Base-by-base conservation (phyloP, 2,113 vertebrate species). In the Oncorhynchus mykiss region DNA sequence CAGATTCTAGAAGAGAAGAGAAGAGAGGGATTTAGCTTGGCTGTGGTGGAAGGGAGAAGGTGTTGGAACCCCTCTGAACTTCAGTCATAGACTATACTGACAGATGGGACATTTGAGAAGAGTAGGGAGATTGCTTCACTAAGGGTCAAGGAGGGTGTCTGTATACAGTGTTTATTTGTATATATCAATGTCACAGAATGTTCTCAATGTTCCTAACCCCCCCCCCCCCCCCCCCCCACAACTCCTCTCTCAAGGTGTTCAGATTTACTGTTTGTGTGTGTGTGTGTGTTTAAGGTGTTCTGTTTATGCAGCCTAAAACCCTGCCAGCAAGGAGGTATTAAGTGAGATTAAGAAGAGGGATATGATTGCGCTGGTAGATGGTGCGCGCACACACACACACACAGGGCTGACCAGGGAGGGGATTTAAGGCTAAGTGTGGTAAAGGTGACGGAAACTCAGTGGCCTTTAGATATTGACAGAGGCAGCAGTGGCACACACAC, bases 1-100 rank as follows among this genome's bases (percentile, higher is more conserved):
- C 95, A 54, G 96, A 96, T 93, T 98, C 96, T 98, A 91, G 62
- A 84, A 76, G 16, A 76, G 24, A 83, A 27, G 24, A 78, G 34
- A 75, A 48, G 60, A 45, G 59, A 68, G 64, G 72, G 8, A 22
- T 14, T 67, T 31, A 67, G 29, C 11, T 7, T 16, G 66, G 13
- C 11, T 67, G 12, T 29, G 25, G 12, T 18, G 13, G 54, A 20
- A 20, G 54, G 54, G 5, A 57, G 54, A 6, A 57, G 54, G 54
- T 6, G 39, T 45, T 45, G 39, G 39, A 45, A 2, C 39, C 39
- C 39, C 39, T 45, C 39, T 45, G 9, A 45, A 11, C 39, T 11
- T 45, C 39, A 45, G 39, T 45, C 39, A 45, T 45, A 45, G 39
- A 57, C 20, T 20, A 14, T 57, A 57, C 54, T 57, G 54, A 18